Evolutionary conservation across 2,888 invertebrate genomes (phyloP).

Genomic region (Ophion obscuratus): DNA sequence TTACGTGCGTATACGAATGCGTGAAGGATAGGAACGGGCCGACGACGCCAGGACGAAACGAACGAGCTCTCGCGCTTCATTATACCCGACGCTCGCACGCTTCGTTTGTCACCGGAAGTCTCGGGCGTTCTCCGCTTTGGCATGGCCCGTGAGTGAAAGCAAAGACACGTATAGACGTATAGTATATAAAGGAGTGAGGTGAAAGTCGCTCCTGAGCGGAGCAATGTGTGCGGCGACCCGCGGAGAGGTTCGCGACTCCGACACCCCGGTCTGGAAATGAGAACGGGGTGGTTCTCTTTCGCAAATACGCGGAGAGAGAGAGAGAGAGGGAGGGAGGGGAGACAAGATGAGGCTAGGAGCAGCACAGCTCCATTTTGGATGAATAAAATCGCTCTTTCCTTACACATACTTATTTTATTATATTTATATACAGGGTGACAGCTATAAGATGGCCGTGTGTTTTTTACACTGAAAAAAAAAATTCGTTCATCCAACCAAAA

Average conservation of each 20-base stretch:
- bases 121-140: constrained; percentile 67
- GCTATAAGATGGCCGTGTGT: too few species aligned
- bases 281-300: constrained; percentile 32
- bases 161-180: constrained; percentile 4
- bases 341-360: constrained; percentile 40
- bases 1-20: not conserved
- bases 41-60: constrained; percentile 73
- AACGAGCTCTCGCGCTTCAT: constrained; percentile 82
- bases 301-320: constrained; percentile 15
- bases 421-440: too few species aligned
- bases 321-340: constrained; percentile 34
- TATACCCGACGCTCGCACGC: constrained; percentile 83
- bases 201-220: constrained; percentile 31
- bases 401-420: constrained; percentile 21
- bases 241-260: constrained; percentile 59
- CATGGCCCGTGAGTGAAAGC: constrained; percentile 48
- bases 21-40: constrained; percentile 17
- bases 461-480: too few species aligned
- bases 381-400: constrained; percentile 79
- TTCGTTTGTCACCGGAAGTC: constrained; percentile 83
- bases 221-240: constrained; percentile 52
- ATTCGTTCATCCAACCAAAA: too few species aligned
- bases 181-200: constrained; percentile 25
- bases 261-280: constrained; percentile 36
- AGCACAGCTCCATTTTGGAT: constrained; percentile 75